Percentiles rank a stretch among this genome's conserved stretches.
These are phyloP conservation scores for Porites evermanni DNA, from an alignment of 92 coral and sea anemone genomes.

Conservation along the genomic window DNA sequence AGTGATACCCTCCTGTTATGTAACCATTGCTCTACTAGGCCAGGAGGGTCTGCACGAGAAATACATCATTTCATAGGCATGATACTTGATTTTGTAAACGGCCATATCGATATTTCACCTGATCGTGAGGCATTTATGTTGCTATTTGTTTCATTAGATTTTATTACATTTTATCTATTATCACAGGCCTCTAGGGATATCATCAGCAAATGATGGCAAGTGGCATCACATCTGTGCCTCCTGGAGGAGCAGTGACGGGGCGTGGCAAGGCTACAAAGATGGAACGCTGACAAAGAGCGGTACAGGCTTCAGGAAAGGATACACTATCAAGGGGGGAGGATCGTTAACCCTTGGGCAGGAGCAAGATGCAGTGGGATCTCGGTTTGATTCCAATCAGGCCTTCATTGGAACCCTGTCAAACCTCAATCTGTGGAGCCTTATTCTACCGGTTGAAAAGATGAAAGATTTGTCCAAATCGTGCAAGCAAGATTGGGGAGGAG, in stretches of 20 bases:
- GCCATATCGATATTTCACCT: background rate
- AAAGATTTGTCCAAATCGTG: conserved; percentile 74
- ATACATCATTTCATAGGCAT: too few species aligned
- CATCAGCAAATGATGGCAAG: conserved; percentile 78
- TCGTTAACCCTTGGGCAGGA: conserved; percentile 85
- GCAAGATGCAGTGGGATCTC: conserved; percentile 83
- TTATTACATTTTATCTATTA: background rate
- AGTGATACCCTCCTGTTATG: too few species aligned
- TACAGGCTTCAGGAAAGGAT: conserved; percentile 63
- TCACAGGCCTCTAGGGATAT: background rate
- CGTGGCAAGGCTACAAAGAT: conserved; percentile 83
- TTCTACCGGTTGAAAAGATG: conserved; percentile 61
- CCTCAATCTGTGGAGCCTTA: conserved; percentile 75
- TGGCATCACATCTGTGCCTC: conserved; percentile 95
- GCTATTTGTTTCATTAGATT: background rate
- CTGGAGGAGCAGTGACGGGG: conserved; percentile 80
- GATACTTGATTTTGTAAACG: background rate
- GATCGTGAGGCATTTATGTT: too few species aligned
- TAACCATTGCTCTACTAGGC: too few species aligned
- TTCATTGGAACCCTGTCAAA: conserved; percentile 84
- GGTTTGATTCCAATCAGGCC: conserved; percentile 76
- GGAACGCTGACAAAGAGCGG: conserved; percentile 33
- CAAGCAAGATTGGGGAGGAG: background rate
- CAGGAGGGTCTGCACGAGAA: background rate
- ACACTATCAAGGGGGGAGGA: conserved; percentile 78